These are phyloP conservation scores for Leucania comma DNA, from an alignment of 2,888 invertebrate genomes.

Conservation along the genomic window DNA sequence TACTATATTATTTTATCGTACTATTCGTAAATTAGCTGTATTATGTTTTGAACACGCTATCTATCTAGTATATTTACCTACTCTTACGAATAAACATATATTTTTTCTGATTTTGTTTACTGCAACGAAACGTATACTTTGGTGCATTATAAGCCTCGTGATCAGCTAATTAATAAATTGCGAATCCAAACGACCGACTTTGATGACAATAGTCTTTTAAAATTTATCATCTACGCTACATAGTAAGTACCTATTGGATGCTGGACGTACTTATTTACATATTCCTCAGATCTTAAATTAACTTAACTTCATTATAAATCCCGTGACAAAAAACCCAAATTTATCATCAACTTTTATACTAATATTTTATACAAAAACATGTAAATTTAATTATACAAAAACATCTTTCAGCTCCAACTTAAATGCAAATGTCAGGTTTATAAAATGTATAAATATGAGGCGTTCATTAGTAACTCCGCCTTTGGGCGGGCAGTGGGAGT, in stretches of 20 bases:
- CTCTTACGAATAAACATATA: no score
- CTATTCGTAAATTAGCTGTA: no score
- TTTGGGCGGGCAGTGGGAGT: conserved; percentile 75
- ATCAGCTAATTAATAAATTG: no score
- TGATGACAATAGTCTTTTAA: no score
- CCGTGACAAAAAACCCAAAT: conserved; percentile 13
- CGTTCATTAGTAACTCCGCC: conserved; percentile 81
- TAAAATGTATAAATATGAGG: conserved; percentile 66
- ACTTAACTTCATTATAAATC: background rate
- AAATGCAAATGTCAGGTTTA: conserved; percentile 54
- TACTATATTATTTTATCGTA: no score
- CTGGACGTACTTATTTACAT: background rate
- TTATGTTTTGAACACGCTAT: no score
- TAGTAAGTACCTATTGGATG: background rate
- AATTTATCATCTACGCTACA: no score
- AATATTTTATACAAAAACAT: conserved; percentile 48
- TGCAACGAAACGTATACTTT: no score
- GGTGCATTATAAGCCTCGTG: no score
- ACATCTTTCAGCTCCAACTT: conserved; percentile 40
- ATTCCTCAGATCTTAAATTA: conserved; percentile 4
- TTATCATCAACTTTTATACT: conserved; percentile 10
- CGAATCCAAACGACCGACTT: no score
- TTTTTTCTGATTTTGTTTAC: no score
- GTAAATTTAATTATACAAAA: conserved; percentile 55
- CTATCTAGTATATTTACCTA: no score